Evolutionary conservation across 1,140 invertebrate genomes (phyloP).

Genomic region (Papilio xuthus): DNA sequence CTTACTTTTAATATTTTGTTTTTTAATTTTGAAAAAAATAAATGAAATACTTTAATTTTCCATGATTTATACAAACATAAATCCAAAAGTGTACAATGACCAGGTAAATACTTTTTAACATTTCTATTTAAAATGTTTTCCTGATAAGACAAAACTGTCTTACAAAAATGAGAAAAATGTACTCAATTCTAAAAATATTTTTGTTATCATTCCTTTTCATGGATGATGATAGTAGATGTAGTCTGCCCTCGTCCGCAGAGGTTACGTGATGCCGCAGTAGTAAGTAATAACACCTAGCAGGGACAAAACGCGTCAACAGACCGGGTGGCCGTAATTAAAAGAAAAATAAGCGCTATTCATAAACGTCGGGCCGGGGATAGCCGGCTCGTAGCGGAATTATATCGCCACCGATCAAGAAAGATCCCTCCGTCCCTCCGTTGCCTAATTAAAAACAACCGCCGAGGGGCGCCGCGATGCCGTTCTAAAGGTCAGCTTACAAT

Average conservation of each 20-base stretch:
- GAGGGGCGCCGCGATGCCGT: slow-evolving; percentile 26
- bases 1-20: not conserved
- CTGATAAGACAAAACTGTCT: not conserved
- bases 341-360: slow-evolving; percentile 80
- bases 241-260: not conserved
- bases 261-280: slow-evolving; percentile 22
- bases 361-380: slow-evolving; percentile 72
- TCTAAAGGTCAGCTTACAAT: slow-evolving; percentile 50
- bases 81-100: too few species aligned
- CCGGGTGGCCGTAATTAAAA: slow-evolving; percentile 75
- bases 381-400: slow-evolving; percentile 68
- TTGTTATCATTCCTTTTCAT: not conserved
- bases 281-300: slow-evolving; percentile 40
- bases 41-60: not conserved
- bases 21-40: not conserved
- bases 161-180: not conserved
- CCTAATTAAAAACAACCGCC: slow-evolving; percentile 39
- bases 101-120: too few species aligned
- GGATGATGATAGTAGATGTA: not conserved
- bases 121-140: too few species aligned
- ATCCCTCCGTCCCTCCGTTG: slow-evolving; percentile 43
- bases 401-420: slow-evolving; percentile 54
- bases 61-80: not conserved
- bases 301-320: slow-evolving; percentile 61
- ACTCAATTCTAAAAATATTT: not conserved